Base-by-base conservation (phyloP, 1,140 invertebrate species). In the Solen grandis region DNA sequence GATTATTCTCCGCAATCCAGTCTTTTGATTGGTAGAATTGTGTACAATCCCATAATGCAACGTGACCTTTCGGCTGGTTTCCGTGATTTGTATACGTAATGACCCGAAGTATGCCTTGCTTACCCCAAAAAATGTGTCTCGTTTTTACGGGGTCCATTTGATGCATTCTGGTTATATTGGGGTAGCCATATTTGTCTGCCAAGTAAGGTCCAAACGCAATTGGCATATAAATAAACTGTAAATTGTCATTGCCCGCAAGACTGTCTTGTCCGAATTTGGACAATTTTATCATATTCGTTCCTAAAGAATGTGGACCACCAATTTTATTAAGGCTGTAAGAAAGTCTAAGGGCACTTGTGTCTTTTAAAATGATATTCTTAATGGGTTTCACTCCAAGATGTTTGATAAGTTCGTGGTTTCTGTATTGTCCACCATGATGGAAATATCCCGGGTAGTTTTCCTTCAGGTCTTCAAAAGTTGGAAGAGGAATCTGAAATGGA, bases 21-120 rank as follows among this genome's bases (percentile, higher is more conserved):
- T 91, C 88, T 77, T 86, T 86, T 57, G 86, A 83, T 81, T 91
- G 83, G 72, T 91, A 82, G 60, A 91, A 89, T 72, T 90, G 87
- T 63, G 89, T 84, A 80, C 89, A 90, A 78, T 91, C 89, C 90
- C 90, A 90, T 55, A 91, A 84, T 72, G 87, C 90, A 65, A 90
- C 89, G 75, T 89, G 89, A 1, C 82, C 88, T 84, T 79, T 90
- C 10, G 90, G 88, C 62, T 82, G 76, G 73, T 90, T 89, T 33
- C 85, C 79, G 35, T 83, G 83, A 36, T 88, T 84, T 10, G 88
- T 88, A 73, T 90, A 91, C 29, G 90, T 91, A 22, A 90, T 88
- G 5, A 91, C 83, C 52, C 88, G 81, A 52, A 91, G 74, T 16
- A 91, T 87, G 3, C 89, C 90, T 76, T 90, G 89, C 52, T 87